Conservation (phyloP, 2,113 vertebrate genomes). For the Telmatochromis sp. region DNA sequence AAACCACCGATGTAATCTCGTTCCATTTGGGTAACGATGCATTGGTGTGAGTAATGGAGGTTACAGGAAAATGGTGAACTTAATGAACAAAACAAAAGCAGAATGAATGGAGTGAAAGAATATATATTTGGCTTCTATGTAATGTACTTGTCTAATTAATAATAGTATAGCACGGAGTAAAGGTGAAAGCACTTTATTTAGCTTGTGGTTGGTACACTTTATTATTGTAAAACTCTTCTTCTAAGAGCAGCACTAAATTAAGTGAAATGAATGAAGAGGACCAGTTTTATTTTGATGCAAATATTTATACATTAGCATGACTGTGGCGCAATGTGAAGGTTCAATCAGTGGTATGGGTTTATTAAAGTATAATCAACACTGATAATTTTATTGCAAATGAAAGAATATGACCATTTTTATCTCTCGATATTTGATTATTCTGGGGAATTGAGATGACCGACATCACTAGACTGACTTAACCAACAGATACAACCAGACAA, state of each 20-base stretch:
- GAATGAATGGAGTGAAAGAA: neutral
- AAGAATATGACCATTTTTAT: neutral
- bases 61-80: neutral
- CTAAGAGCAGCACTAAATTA: neutral
- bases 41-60: accelerated
- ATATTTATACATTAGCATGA: neutral
- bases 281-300: neutral
- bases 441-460: neutral
- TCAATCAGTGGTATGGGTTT: neutral
- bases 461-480: neutral
- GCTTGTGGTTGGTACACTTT: neutral
- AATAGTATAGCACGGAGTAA: neutral
- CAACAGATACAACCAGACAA: neutral
- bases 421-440: neutral
- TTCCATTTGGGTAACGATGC: neutral
- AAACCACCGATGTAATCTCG: neutral
- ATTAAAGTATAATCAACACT: neutral
- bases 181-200: neutral
- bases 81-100: neutral
- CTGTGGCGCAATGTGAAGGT: neutral
- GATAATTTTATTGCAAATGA: accelerated
- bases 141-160: neutral
- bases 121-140: neutral
- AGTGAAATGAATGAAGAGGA: neutral
- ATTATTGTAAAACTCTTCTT: neutral